These are phyloP conservation scores for Conchocele bisecta DNA, from an alignment of 2,888 invertebrate species.

Conservation along the genomic window DNA sequence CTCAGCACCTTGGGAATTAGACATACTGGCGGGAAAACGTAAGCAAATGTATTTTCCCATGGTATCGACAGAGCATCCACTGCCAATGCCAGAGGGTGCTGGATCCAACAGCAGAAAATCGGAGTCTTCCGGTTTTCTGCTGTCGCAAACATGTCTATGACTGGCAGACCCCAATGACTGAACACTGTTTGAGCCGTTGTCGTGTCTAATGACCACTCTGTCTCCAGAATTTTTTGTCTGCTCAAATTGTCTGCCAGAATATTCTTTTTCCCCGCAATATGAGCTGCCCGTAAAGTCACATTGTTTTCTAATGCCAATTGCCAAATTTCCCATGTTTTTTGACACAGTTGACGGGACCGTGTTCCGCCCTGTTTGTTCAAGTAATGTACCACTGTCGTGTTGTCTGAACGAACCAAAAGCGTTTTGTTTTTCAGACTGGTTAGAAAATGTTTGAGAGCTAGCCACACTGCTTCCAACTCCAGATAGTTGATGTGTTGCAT, in stretches of 20 bases:
- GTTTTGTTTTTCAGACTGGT: constrained; percentile 9
- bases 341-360: constrained; percentile 24
- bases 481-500: constrained; percentile 41
- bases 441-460: constrained; percentile 15
- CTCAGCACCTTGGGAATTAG: constrained; percentile 25
- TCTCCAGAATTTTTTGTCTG: constrained; percentile 6
- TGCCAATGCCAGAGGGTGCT: constrained; percentile 28
- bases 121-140: constrained; percentile 12
- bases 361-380: constrained; percentile 52
- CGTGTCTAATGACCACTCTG: constrained; percentile 34
- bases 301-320: constrained; percentile 27
- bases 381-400: constrained; percentile 41
- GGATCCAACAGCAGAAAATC: constrained; percentile 36
- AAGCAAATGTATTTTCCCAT: constrained; percentile 41
- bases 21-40: constrained; percentile 38
- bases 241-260: constrained; percentile 27
- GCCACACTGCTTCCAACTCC: constrained; percentile 46
- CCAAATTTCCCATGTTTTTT: constrained; percentile 40
- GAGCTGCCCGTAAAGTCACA: constrained; percentile 25
- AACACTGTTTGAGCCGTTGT: background rate
- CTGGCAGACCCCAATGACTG: constrained; percentile 7
- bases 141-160: constrained; percentile 42
- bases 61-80: constrained; percentile 39
- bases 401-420: constrained; percentile 47
- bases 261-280: constrained; percentile 30